Base-by-base conservation (phyloP, 1,140 invertebrate genomes). In the Bathynomus jamesi region DNA sequence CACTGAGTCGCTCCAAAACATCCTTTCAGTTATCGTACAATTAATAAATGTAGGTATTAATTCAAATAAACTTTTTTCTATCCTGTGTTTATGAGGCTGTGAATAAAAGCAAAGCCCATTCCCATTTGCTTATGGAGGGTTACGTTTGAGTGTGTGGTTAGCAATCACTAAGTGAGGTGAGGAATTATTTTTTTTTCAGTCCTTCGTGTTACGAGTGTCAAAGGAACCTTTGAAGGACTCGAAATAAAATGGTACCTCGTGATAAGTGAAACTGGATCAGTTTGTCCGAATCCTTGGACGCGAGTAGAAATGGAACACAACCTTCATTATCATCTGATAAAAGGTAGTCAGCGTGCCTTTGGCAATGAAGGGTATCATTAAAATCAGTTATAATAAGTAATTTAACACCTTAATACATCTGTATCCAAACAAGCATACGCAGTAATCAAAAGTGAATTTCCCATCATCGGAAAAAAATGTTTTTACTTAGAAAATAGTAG, bases 311-410 rank as follows among this genome's bases (percentile, higher is more conserved):
- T 24, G 80, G 79, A 13, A 82, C 67, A 53, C 78, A 74, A 13
- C 78, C 75, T 53, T 82, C 81, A 67, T 74, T 80, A 64, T 83
- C 81, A 73, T 82, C 80, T 17, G 61, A 68, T 40, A 81, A 71
- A 65, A 84, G 76, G 61, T 68, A 78, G 27, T 80, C 69, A n/a
- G 79, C 74, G 78, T 82, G 80, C 72, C 83, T 83, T 74, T 61
- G 76, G 65, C 70, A 53, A 46, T 67, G 61, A 66, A 66, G 67
- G n/a, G n/a, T n/a, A n/a, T n/a, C n/a, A n/a, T n/a, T n/a, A n/a
- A n/a, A n/a, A n/a, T n/a, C n/a, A n/a, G n/a, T n/a, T n/a, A n/a
- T n/a, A n/a, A n/a, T n/a, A n/a, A n/a, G n/a, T n/a, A n/a, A n/a
- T n/a, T n/a, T n/a, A 61, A 7, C 53, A 7, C 4, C 25, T n/a